Evolutionary conservation across 2,797 vertebrate genomes (phyloP).

Genomic region (Acridotheres tristis): DNA sequence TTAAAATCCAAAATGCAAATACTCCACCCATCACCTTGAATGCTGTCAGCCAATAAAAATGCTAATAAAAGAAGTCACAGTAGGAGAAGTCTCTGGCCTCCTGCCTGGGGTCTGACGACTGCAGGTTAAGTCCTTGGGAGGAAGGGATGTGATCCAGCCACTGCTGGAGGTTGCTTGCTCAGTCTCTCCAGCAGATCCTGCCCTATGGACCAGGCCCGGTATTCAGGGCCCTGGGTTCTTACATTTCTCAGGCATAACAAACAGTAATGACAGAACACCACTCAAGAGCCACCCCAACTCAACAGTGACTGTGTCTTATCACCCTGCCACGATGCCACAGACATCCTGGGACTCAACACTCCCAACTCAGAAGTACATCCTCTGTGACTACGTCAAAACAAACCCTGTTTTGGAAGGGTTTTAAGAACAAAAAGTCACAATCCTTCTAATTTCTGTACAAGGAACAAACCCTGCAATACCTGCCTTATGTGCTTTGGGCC

Average conservation of each 20-base stretch:
- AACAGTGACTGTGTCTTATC: neutral
- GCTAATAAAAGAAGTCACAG: neutral
- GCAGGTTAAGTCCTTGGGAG: neutral
- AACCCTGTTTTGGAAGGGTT: neutral
- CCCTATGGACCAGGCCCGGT: rapidly evolving
- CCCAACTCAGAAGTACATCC: neutral
- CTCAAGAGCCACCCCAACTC: neutral
- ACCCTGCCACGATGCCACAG: rapidly evolving
- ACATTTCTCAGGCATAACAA: neutral
- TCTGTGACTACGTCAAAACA: neutral
- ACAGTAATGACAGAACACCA: neutral
- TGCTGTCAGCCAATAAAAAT: neutral
- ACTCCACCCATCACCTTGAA: neutral
- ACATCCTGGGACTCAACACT: neutral
- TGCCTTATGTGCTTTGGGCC: neutral
- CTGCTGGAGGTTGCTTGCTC: rapidly evolving
- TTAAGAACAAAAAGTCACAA: neutral
- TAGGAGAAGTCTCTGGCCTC: neutral
- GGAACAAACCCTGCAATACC: neutral
- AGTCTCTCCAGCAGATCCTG: neutral
- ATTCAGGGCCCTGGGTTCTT: neutral
- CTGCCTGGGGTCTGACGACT: neutral
- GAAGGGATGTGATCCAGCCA: neutral
- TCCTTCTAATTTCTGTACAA: neutral
- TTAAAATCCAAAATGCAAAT: neutral